A percentile compares a stretch with the other conserved stretches of the same genome.
phyloP scores from a whole-genome alignment of 2,888 invertebrate species.

The Tipula confusa region DNA sequence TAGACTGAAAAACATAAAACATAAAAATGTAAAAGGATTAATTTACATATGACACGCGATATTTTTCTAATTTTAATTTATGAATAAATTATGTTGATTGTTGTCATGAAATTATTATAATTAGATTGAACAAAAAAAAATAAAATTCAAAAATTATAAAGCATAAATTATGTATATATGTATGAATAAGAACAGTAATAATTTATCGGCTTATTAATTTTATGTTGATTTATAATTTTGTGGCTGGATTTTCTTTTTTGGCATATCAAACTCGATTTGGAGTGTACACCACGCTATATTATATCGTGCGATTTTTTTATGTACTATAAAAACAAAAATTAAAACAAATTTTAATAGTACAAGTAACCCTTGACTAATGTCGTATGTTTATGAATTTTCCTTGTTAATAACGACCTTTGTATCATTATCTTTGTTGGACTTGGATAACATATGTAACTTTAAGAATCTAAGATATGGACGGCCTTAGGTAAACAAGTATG shows the following conservation, averaged over 20 bases:
- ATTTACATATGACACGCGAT: neutral
- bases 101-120: neutral
- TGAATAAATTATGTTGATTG: neutral
- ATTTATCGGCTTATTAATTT: neutral
- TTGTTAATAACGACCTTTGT: no score
- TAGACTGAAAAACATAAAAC: neutral
- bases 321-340: neutral
- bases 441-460: no score
- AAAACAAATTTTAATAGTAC: no score
- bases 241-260: neutral
- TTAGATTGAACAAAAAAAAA: neutral
- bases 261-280: neutral
- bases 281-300: no score
- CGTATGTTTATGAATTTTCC: no score
- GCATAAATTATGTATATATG: no score
- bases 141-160: no score
- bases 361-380: no score
- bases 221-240: no score
- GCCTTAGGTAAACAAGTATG: no score
- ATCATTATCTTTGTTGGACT: no score
- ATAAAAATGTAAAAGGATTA: neutral
- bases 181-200: neutral
- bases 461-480: no score
- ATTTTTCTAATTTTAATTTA: slow-evolving; percentile 9
- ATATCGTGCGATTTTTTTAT: neutral